These are phyloP conservation scores for Brachypalpus laphriformis DNA, from an alignment of 2,888 invertebrate species.

Conservation along the genomic window DNA sequence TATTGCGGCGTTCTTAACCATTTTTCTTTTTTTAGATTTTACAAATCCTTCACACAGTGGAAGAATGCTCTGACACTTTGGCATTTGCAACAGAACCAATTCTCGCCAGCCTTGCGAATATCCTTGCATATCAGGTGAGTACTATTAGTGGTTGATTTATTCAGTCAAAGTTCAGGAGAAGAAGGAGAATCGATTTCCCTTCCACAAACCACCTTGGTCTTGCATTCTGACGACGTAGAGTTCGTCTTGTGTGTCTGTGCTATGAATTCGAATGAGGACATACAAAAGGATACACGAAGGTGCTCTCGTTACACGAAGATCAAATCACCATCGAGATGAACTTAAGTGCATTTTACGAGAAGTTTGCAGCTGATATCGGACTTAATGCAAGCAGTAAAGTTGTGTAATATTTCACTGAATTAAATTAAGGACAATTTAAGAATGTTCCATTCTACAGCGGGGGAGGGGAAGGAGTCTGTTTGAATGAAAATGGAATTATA, in stretches of 20 bases:
- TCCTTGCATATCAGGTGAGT: constrained; percentile 91
- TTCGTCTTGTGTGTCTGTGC: background rate
- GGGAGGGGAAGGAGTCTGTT: background rate
- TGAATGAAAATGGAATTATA: background rate
- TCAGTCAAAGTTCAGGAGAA: background rate
- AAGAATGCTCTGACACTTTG: constrained; percentile 93
- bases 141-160: background rate
- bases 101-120: constrained; percentile 93
- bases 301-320: constrained; percentile 47
- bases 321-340: constrained; percentile 51
- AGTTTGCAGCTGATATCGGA: constrained; percentile 41
- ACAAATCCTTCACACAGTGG: constrained; percentile 88
- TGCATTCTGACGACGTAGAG: background rate
- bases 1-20: constrained; percentile 6
- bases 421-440: constrained; percentile 24
- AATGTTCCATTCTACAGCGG: background rate
- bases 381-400: constrained; percentile 6
- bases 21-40: constrained; percentile 83
- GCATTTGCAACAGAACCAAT: constrained; percentile 98
- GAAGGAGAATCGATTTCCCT: background rate
- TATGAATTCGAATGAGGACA: constrained; percentile 27
- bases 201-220: background rate
- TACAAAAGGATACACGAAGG: background rate
- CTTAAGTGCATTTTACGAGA: constrained; percentile 39
- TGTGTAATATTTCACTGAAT: background rate